These are phyloP conservation scores for Hucho hucho DNA, from an alignment of 2,113 vertebrate genomes.

Conservation along the genomic window DNA sequence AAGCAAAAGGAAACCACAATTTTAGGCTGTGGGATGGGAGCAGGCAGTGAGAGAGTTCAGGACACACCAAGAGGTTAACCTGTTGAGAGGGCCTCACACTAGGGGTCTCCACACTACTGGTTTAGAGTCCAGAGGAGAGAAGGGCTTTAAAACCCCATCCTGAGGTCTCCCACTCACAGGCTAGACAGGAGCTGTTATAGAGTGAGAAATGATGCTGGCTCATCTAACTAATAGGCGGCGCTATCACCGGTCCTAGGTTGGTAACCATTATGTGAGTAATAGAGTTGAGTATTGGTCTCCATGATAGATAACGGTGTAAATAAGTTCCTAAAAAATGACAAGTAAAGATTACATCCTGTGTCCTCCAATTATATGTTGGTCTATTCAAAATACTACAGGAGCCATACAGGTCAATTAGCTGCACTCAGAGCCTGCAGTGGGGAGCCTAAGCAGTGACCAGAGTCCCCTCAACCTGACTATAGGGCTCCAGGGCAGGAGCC, in stretches of 20 bases:
- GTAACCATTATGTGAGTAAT: too few relatives aligned
- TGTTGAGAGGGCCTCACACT: neutral
- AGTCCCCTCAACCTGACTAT: neutral
- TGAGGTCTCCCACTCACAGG: slow-evolving; percentile 45
- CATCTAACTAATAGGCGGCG: too few relatives aligned
- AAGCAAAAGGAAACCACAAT: too few relatives aligned
- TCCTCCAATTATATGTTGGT: too few relatives aligned
- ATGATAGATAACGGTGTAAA: too few relatives aligned
- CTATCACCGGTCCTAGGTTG: too few relatives aligned
- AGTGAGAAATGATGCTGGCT: too few relatives aligned
- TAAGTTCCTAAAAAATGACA: too few relatives aligned
- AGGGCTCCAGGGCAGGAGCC: neutral
- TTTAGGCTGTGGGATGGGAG: neutral
- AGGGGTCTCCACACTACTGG: neutral
- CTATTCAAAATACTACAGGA: neutral
- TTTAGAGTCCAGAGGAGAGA: slow-evolving; percentile 36
- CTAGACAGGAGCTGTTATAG: neutral
- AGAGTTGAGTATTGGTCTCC: too few relatives aligned
- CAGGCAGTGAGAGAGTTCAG: too few relatives aligned
- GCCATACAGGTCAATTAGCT: slow-evolving; percentile 18
- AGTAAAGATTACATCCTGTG: too few relatives aligned
- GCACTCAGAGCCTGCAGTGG: neutral
- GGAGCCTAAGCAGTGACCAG: neutral
- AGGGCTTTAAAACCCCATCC: slow-evolving; percentile 30
- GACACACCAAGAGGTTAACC: too few relatives aligned